Conservation (phyloP, 2,113 vertebrate genomes). For the Dendrocopos noguchii region DNA sequence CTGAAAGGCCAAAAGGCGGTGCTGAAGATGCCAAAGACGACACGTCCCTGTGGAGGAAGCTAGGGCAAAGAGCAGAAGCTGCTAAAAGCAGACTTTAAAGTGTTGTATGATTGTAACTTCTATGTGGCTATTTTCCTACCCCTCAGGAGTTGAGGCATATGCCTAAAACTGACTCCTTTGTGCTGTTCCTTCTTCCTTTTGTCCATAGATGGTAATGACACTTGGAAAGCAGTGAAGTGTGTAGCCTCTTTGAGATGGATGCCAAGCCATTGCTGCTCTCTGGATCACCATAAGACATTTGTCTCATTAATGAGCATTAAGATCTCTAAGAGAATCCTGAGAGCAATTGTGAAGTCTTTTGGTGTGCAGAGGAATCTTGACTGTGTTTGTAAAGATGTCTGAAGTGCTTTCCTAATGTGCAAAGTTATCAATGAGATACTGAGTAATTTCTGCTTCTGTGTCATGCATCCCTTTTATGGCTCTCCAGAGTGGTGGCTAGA, state of each 20-base stretch:
- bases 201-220: not conserved
- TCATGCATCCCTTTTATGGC: not conserved
- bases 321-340: not conserved
- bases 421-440: not conserved
- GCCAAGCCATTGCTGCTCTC: slow-evolving; percentile 6
- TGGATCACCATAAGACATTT: not conserved
- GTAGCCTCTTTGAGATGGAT: not conserved
- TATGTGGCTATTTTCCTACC: not conserved
- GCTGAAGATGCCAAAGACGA: slow-evolving; percentile 1
- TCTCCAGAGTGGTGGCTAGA: not conserved
- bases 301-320: not conserved
- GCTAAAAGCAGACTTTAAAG: not conserved
- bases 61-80: not conserved
- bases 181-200: not conserved
- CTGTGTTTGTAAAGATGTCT: not conserved
- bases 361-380: not conserved
- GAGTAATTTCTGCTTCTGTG: not conserved
- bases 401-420: not conserved
- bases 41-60: not conserved
- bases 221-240: not conserved
- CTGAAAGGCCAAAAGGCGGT: slow-evolving; percentile 25
- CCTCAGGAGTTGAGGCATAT: not conserved
- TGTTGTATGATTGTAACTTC: not conserved
- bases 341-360: not conserved
- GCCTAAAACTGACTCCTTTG: not conserved